Evolutionary conservation across 2,888 invertebrate genomes (phyloP).

Genomic region (Phalera bucephala): DNA sequence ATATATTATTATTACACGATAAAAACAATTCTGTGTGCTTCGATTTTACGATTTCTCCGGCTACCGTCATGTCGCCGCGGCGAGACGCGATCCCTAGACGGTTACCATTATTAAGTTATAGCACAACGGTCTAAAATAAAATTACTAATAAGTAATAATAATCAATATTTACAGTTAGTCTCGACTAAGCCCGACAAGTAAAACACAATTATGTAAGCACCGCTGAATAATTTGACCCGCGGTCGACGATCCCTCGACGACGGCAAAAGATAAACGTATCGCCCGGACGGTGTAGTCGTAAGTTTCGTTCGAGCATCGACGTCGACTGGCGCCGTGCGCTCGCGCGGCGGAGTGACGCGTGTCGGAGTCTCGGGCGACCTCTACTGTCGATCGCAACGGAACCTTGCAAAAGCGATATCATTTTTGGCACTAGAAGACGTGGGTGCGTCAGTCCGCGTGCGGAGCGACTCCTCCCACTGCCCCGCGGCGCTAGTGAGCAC

Average conservation of each 20-base stretch:
- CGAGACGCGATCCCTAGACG: constrained; percentile 28
- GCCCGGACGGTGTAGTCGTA: constrained; percentile 28
- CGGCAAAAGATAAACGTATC: constrained; percentile 22
- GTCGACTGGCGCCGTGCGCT: constrained; percentile 5
- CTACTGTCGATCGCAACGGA: constrained; percentile 11
- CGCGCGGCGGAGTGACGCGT: not conserved
- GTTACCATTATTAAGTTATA: constrained; percentile 64
- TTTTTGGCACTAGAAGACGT: constrained; percentile 31
- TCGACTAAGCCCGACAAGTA: constrained; percentile 41
- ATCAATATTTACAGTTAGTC: constrained; percentile 74
- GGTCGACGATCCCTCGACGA: constrained; percentile 27
- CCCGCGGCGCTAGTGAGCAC: not conserved
- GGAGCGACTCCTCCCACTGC: constrained; percentile 11
- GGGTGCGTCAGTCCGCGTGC: constrained; percentile 22
- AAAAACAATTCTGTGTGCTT: constrained; percentile 49
- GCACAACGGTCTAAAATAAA: constrained; percentile 78
- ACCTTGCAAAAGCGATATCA: constrained; percentile 16
- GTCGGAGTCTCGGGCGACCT: constrained; percentile 11
- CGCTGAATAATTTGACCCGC: constrained; percentile 27
- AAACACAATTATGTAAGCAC: constrained; percentile 41
- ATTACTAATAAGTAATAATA: constrained; percentile 78
- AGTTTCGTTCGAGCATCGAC: constrained; percentile 23
- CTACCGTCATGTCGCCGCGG: constrained; percentile 29
- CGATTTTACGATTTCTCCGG: constrained; percentile 33
- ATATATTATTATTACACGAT: constrained; percentile 49